A percentile compares a stretch with the other conserved stretches of the same genome.
phyloP scores from a whole-genome alignment of 2,113 vertebrate species.

The Megaceryle maxima region DNA sequence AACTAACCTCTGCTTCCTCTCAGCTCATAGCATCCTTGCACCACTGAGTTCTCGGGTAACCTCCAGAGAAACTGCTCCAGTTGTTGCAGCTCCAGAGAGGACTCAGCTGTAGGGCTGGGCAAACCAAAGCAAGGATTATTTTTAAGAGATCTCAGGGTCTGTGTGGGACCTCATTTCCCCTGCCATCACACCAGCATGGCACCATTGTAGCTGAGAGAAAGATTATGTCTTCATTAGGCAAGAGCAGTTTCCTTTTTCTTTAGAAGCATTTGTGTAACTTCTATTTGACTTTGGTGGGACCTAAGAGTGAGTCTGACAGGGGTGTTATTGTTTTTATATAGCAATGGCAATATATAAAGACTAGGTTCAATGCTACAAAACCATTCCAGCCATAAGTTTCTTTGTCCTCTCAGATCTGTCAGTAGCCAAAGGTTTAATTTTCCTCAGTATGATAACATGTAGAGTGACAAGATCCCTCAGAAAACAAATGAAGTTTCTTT shows the following conservation, averaged over 20 bases:
- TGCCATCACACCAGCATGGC: not conserved
- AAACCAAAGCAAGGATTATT: not conserved
- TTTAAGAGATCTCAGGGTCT: not conserved
- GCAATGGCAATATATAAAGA: not conserved
- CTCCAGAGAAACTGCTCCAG: not conserved
- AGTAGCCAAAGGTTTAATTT: not conserved
- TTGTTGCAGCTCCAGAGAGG: not conserved
- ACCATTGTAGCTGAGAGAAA: not conserved
- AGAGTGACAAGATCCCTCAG: constrained; percentile 5
- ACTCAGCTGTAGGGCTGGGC: not conserved
- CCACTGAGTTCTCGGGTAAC: not conserved
- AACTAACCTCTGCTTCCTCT: not conserved
- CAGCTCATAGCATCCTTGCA: not conserved
- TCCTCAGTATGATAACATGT: not conserved
- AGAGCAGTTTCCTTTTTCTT: not conserved
- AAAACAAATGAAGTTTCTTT: not conserved
- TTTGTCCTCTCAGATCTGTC: constrained; percentile 10
- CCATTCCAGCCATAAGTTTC: fast-evolving
- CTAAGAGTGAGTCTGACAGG: fast-evolving
- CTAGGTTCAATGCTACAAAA: not conserved
- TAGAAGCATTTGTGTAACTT: not conserved
- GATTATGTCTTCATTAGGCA: not conserved
- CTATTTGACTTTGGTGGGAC: not conserved
- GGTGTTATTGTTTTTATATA: not conserved
- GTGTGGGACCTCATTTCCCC: not conserved